Evolutionary conservation across 2,888 invertebrate genomes (phyloP).

Genomic region (Plagodis dolabraria): DNA sequence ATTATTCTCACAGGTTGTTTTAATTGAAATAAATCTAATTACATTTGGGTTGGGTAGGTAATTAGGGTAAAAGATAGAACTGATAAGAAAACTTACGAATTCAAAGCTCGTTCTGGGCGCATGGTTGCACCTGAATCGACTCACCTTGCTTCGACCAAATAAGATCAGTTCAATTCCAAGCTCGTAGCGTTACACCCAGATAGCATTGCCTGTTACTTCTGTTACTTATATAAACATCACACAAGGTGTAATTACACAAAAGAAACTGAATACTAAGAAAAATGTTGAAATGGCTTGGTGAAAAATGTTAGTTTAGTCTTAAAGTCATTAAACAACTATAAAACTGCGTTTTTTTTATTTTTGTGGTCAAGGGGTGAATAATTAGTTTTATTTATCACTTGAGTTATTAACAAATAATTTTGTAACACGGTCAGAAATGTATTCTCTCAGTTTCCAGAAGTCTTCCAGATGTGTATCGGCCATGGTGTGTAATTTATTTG

Average conservation of each 20-base stretch:
- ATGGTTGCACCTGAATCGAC: constrained; percentile 67
- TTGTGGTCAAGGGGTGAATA: too few relatives aligned
- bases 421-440: too few relatives aligned
- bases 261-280: constrained; percentile 65
- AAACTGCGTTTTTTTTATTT: too few relatives aligned
- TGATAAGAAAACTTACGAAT: constrained; percentile 70
- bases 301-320: too few relatives aligned
- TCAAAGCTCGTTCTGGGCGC: constrained; percentile 67
- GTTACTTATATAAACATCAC: constrained; percentile 68
- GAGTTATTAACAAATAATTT: too few relatives aligned
- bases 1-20: constrained; percentile 18
- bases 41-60: constrained; percentile 61
- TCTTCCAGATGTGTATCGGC: too few relatives aligned
- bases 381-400: too few relatives aligned
- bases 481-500: too few relatives aligned
- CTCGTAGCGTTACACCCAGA: constrained; percentile 72
- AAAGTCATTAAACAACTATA: too few relatives aligned
- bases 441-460: too few relatives aligned
- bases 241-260: constrained; percentile 77
- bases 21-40: constrained; percentile 58
- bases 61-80: constrained; percentile 67
- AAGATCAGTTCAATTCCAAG: constrained; percentile 80
- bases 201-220: constrained; percentile 71
- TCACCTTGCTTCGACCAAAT: constrained; percentile 67
- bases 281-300: background rate